Evolutionary conservation across 1,140 invertebrate species (phyloP).

Genomic region (Zaprionus nigranus): DNA sequence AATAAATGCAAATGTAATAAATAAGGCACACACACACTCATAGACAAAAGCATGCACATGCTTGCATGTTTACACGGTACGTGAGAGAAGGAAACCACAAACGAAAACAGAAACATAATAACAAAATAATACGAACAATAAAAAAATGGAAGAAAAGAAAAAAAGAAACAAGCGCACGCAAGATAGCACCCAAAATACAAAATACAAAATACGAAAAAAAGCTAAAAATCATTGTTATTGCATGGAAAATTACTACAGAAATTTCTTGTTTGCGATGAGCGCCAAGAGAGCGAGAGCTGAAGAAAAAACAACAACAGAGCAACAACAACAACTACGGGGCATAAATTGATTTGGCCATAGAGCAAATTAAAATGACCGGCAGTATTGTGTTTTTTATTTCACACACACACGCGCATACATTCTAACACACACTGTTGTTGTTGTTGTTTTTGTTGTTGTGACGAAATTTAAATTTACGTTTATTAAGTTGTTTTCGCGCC

Average conservation of each 20-base stretch:
- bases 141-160: constrained; percentile 21
- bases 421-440: constrained; percentile 53
- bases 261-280: constrained; percentile 60
- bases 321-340: constrained; percentile 54
- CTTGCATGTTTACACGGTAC: neutral
- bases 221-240: constrained; percentile 78
- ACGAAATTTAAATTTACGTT: constrained; percentile 55
- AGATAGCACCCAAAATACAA: constrained; percentile 52
- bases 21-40: neutral
- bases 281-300: constrained; percentile 43
- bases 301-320: constrained; percentile 42
- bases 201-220: constrained; percentile 62
- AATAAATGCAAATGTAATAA: constrained; percentile 9
- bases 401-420: neutral
- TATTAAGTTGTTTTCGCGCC: constrained; percentile 58
- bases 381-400: constrained; percentile 36
- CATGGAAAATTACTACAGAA: constrained; percentile 81
- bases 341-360: constrained; percentile 72
- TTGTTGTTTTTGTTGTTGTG: constrained; percentile 35
- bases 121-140: constrained; percentile 12
- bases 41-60: neutral
- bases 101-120: constrained; percentile 10
- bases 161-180: constrained; percentile 34
- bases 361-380: constrained; percentile 65
- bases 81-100: constrained; percentile 1